phyloP scores from a whole-genome alignment of 2,797 vertebrate species.

The Notoglanidium macrostoma region DNA sequence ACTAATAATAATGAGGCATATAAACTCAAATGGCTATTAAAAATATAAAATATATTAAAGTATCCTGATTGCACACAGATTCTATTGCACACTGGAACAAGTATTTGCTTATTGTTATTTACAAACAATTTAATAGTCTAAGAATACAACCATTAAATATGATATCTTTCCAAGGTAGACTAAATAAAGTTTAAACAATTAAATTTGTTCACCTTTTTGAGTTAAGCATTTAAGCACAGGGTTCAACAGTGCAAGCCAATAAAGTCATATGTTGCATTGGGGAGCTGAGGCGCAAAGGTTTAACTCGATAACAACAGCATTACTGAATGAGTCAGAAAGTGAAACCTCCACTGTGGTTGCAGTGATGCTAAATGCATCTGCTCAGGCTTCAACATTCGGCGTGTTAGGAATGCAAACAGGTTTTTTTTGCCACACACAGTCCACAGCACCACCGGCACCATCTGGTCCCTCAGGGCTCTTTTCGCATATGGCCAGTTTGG shows the following conservation, averaged over 20 bases:
- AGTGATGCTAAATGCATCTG: neutral
- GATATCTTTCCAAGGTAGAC: neutral
- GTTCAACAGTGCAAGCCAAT: neutral
- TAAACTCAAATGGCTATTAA: neutral
- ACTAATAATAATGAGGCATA: neutral
- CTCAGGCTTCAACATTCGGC: neutral
- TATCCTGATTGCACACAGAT: neutral
- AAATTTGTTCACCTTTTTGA: neutral
- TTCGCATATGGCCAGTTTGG: neutral
- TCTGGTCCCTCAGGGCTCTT: neutral
- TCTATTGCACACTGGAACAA: neutral
- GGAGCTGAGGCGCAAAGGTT: neutral
- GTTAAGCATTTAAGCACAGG: neutral
- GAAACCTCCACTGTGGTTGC: neutral
- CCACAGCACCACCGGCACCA: neutral
- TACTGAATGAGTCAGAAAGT: neutral
- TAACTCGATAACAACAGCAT: neutral
- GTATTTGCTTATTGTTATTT: neutral
- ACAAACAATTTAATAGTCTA: neutral
- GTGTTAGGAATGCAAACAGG: constrained; percentile 18
- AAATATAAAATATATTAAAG: neutral
- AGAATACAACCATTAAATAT: neutral
- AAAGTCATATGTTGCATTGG: neutral
- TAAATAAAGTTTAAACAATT: neutral
- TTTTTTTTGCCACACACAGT: constrained; percentile 2